Base-by-base conservation (phyloP, 2,797 vertebrate genomes). In the Acrossocheilus wenchowensis region DNA sequence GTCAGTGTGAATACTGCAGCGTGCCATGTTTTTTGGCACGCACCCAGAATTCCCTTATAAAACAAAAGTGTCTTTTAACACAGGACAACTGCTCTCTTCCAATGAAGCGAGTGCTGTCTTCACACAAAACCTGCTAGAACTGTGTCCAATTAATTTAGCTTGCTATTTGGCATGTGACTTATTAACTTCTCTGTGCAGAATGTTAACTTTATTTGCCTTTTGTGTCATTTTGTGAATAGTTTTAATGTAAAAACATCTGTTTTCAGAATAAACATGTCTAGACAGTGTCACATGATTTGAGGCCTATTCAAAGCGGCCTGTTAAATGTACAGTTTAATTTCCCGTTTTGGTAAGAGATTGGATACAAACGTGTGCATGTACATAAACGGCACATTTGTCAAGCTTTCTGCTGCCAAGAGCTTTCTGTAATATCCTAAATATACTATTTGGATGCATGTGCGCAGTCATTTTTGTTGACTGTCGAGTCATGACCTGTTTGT, bases 11-110 rank as follows among this genome's bases (percentile, higher is more conserved):
- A 17, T 41, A 23, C 66, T 82, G 34, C 39, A 79, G 78, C 15
- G 15, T 54, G 60, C 52, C n/a, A 54, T 79, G 48, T 78, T 54
- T 72, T 79, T 36, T 86, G 84, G 84, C 84, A 9, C 8, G 3
- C 84, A 50, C 68, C 84, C 78, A 73, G 26, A 72, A 62, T 43
- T 80, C 14, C 41, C 78, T 12, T 69, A 73, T 81, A 72, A 80
- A 86, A 80, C 84, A 86, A 73, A 80, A 86, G 84, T 72, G 41
- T 72, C 64, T 81, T 62, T 80, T 81, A 86, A 86, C 66, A 62
- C 50, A 19, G 26, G 78, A 80, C 84, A 86, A 86, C 84, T 86
- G 84, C 41, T 80, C 26, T 64, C 50, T 60, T 50, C 50, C 50
- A 69, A 19, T 73, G 54, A 72, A 57, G 39, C 66, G 3, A 62